Conservation (phyloP, 2,888 invertebrate species). For the Masnerella sp. region DNA sequence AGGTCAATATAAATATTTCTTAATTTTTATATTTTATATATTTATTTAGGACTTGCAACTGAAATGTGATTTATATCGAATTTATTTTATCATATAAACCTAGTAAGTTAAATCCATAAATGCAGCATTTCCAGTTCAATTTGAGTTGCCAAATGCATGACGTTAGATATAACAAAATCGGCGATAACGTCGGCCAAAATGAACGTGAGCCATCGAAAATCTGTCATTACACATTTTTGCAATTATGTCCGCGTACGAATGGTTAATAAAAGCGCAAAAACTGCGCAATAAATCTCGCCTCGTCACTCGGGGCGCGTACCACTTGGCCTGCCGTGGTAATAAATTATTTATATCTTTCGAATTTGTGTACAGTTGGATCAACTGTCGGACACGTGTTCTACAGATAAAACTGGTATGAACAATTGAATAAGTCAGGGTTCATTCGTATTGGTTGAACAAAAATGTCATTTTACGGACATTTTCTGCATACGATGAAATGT, state of each 20-base stretch:
- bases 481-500: too few relatives aligned
- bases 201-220: neutral
- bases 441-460: neutral
- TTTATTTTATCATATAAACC: too few relatives aligned
- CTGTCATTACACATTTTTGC: slow-evolving; percentile 13
- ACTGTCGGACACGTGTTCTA: slow-evolving; percentile 8
- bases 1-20: too few relatives aligned
- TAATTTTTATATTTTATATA: too few relatives aligned
- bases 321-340: slow-evolving; percentile 8
- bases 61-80: too few relatives aligned
- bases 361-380: slow-evolving; percentile 11
- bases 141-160: neutral
- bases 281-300: slow-evolving; percentile 11
- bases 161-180: neutral
- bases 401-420: slow-evolving; percentile 6
- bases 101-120: too few relatives aligned
- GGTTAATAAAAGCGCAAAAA: slow-evolving; percentile 3
- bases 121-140: too few relatives aligned
- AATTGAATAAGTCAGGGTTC: slow-evolving; percentile 9
- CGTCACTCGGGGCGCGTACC: slow-evolving; percentile 11
- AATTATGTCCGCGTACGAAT: neutral
- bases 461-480: too few relatives aligned
- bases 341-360: slow-evolving; percentile 14
- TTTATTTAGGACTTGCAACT: too few relatives aligned
- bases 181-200: neutral